phyloP scores from a whole-genome alignment of 2,113 vertebrate genomes.

The Leptosomus discolor region DNA sequence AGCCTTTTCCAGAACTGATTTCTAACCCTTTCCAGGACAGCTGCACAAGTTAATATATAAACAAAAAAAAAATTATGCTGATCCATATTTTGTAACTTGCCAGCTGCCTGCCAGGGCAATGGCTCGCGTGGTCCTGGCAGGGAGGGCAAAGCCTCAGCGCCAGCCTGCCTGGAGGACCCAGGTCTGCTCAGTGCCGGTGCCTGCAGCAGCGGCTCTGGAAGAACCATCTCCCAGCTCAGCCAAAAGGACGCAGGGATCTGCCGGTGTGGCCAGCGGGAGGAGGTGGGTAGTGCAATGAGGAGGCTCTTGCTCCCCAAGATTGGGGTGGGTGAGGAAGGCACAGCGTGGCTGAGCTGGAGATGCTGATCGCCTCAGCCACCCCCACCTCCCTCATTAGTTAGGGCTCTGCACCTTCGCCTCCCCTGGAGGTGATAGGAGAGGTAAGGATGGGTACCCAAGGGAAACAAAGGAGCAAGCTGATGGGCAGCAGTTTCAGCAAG shows the following conservation, averaged over 20 bases:
- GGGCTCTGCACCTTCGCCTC: neutral
- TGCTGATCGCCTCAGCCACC: neutral
- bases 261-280: neutral
- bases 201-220: neutral
- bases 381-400: accelerated
- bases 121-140: accelerated
- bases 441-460: neutral
- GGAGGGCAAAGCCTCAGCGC: neutral
- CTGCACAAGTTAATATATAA: neutral
- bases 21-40: neutral
- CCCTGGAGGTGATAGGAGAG: neutral
- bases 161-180: neutral
- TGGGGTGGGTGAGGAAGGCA: neutral
- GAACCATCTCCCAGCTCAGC: neutral
- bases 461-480: neutral
- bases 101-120: neutral
- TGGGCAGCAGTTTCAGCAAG: neutral
- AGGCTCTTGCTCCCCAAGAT: neutral
- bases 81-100: neutral
- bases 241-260: neutral
- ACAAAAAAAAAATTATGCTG: neutral
- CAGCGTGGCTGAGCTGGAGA: neutral
- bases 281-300: accelerated
- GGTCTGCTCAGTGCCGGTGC: neutral
- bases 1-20: neutral